Evolutionary conservation across 2,797 vertebrate genomes (phyloP).

Genomic region (Zalophus californianus): DNA sequence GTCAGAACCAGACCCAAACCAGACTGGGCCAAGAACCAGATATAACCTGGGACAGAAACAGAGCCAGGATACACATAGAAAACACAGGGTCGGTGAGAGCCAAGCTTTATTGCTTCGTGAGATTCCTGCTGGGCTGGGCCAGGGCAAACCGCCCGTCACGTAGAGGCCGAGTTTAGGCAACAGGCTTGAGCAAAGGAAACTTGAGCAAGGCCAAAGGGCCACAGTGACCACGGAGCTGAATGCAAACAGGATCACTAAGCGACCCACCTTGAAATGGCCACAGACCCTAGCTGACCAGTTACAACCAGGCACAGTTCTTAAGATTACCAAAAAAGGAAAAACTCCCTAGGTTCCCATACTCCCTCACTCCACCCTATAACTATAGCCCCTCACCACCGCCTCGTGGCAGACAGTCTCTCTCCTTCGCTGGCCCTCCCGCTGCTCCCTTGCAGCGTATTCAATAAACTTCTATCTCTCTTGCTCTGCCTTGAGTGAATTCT

Average conservation of each 20-base stretch:
- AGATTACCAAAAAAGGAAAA: not conserved
- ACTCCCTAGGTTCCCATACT: not conserved
- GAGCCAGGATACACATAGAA: not conserved
- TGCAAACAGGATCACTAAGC: not conserved
- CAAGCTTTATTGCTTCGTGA: not conserved
- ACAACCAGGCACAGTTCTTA: not conserved
- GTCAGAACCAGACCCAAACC: not conserved
- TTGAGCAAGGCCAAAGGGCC: not conserved
- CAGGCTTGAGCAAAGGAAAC: not conserved
- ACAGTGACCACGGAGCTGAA: not conserved
- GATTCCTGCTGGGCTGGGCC: not conserved
- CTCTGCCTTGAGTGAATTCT: not conserved
- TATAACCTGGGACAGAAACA: not conserved
- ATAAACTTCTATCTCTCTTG: not conserved
- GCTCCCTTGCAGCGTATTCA: not conserved
- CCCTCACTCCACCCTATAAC: not conserved
- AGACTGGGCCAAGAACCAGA: not conserved
- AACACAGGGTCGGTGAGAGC: not conserved
- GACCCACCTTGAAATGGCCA: not conserved
- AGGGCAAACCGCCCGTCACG: fast-evolving
- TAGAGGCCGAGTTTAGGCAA: not conserved
- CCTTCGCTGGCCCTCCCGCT: not conserved
- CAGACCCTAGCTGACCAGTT: not conserved
- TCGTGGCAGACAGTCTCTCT: not conserved
- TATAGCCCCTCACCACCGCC: not conserved